Percentiles rank a stretch among this genome's conserved stretches.
Conservation (phyloP, 2,113 vertebrate species). For the Crotalus horridus region DNA sequence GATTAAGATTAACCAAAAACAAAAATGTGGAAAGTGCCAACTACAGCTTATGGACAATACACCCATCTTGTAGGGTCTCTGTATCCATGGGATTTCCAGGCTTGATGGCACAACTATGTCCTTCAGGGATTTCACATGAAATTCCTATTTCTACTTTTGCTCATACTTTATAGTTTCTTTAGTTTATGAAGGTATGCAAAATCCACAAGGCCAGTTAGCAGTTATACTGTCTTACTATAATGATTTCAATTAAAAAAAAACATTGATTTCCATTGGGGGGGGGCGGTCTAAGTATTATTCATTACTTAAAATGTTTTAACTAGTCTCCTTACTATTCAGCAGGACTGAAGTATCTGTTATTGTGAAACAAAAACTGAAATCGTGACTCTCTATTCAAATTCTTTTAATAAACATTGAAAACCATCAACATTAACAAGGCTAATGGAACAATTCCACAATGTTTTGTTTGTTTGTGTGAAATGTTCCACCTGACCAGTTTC, state of each 20-base stretch:
- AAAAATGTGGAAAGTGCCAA: not conserved
- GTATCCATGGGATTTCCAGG: too few species aligned
- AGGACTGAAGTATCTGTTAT: slow-evolving; percentile 13
- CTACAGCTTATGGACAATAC: not conserved
- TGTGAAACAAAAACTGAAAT: not conserved
- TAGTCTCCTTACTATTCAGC: slow-evolving; percentile 16
- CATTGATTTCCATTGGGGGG: slow-evolving; percentile 7
- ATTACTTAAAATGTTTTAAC: slow-evolving; percentile 24
- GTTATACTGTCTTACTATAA: slow-evolving; percentile 19
- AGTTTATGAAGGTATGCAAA: slow-evolving; percentile 36
- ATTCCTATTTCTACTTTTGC: too few species aligned
- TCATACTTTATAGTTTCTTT: slow-evolving; percentile 17
- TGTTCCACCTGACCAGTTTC: too few species aligned
- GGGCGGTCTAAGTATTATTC: slow-evolving; percentile 24
- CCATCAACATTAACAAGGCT: not conserved
- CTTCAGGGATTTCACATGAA: not conserved
- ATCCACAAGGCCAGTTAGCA: slow-evolving; percentile 20
- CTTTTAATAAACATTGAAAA: not conserved
- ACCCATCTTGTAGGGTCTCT: not conserved
- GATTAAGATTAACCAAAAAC: not conserved
- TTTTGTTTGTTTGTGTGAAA: too few species aligned
- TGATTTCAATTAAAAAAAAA: slow-evolving; percentile 18
- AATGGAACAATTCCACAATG: too few species aligned
- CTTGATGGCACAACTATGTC: too few species aligned
- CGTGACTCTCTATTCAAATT: not conserved